Conservation (phyloP, 1,140 invertebrate genomes). For the Drosophila mojavensis region DNA sequence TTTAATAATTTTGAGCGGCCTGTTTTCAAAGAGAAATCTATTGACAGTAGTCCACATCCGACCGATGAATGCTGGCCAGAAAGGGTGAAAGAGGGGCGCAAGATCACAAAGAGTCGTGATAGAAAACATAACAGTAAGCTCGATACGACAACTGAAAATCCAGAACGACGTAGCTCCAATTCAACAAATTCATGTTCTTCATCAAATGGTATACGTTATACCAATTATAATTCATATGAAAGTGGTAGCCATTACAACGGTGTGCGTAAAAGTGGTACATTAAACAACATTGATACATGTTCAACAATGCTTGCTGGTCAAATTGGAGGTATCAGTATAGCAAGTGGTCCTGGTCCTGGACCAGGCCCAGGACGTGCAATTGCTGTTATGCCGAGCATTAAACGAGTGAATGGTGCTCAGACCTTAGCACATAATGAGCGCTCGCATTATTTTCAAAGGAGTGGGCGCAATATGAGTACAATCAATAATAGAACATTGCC, state of each 20-base stretch:
- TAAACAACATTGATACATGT: conserved; percentile 64
- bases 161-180: conserved; percentile 74
- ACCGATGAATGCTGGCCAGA: conserved; percentile 61
- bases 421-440: conserved; percentile 32
- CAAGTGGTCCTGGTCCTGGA: conserved; percentile 15
- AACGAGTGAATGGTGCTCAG: conserved; percentile 27
- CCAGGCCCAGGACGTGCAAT: conserved; percentile 15
- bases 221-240: conserved; percentile 77
- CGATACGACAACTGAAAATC: conserved; percentile 60
- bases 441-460: conserved; percentile 30
- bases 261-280: conserved; percentile 79
- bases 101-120: conserved; percentile 47
- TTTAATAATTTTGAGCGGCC: conserved; percentile 82
- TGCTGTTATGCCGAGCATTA: background rate
- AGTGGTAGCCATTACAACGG: conserved; percentile 52
- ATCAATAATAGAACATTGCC: conserved; percentile 5
- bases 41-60: background rate
- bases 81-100: conserved; percentile 29
- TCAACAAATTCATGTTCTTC: conserved; percentile 76
- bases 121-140: conserved; percentile 42
- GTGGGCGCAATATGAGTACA: conserved; percentile 9
- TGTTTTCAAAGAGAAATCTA: conserved; percentile 57
- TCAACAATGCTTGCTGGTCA: background rate
- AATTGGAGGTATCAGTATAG: background rate
- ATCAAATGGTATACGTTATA: conserved; percentile 52